Base-by-base conservation (phyloP, 2,888 invertebrate species). In the Bedellia somnulentella region DNA sequence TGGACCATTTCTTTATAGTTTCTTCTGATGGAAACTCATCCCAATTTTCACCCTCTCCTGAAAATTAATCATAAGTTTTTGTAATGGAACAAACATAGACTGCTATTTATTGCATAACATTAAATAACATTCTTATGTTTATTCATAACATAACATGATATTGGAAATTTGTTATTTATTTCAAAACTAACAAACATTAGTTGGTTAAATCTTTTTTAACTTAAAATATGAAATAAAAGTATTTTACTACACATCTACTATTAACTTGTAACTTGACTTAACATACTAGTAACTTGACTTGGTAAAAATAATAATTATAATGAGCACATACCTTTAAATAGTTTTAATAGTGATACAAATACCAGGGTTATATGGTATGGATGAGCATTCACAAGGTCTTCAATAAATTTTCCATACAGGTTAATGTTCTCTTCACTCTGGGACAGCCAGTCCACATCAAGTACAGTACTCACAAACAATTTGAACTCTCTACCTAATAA, bases 11-110 rank as follows among this genome's bases (percentile, higher is more conserved):
- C 24, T 56, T 51, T 15, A 78, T 56, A 31, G 81, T 76, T 35
- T 75, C 68, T 30, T 77, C 67, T 8, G 67, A 59, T 2, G 85
- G 86, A 28, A 52, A 56, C 5, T 82, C 81, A 42, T 81, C 73
- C 48, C 77, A 63, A 78, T 87, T 87, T 25, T 79, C 77, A 13
- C 54, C 54, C 32, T 71, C 70, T 29, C 58, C 80, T 49, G 55
- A 46, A 52, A 57, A 38, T 29, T 9, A 8, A 24, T 32, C 10
- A 27, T 27, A 27, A 30, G 15, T 33, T 10, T 12, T 12, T 18
- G 18, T n/a, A n/a, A n/a, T n/a, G n/a, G n/a, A n/a, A n/a, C n/a
- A n/a, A n/a, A n/a, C n/a, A n/a, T n/a, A n/a, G n/a, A n/a, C n/a
- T n/a, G n/a, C n/a, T n/a, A n/a, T n/a, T n/a, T n/a, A n/a, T n/a